Percentiles rank a stretch among this genome's conserved stretches.
Evolutionary conservation across 1,140 invertebrate genomes (phyloP).

Genomic region (Lerema accius): DNA sequence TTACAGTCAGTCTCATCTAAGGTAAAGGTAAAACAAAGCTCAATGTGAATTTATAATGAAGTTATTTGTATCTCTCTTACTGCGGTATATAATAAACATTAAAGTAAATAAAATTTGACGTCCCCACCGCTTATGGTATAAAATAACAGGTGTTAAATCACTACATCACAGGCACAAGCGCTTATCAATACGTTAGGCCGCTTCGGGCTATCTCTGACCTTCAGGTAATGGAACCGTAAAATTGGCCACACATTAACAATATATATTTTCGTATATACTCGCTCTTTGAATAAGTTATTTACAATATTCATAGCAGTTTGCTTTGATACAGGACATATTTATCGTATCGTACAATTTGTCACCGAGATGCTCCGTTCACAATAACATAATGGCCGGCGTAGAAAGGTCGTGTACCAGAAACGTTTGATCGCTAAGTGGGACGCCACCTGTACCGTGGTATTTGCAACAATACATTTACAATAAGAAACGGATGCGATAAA

Average conservation of each 20-base stretch:
- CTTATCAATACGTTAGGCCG: constrained; percentile 36
- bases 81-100: constrained; percentile 16
- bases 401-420: constrained; percentile 53
- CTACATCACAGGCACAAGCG: constrained; percentile 41
- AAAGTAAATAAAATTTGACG: constrained; percentile 52
- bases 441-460: constrained; percentile 36
- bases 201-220: constrained; percentile 40
- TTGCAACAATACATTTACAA: constrained; percentile 40
- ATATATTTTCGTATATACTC: constrained; percentile 26
- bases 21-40: no score
- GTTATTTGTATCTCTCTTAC: constrained; percentile 18
- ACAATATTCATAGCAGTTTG: constrained; percentile 13
- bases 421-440: constrained; percentile 47
- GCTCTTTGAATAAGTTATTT: constrained; percentile 29
- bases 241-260: constrained; percentile 34
- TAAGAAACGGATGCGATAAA: constrained; percentile 31
- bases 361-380: constrained; percentile 35
- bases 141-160: constrained; percentile 59
- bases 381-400: constrained; percentile 53
- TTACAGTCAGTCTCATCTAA: no score
- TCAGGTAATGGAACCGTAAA: constrained; percentile 39
- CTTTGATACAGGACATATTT: constrained; percentile 17
- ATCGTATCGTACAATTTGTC: constrained; percentile 29
- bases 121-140: constrained; percentile 50
- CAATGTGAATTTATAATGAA: constrained; percentile 3